Evolutionary conservation across 2,113 vertebrate species (phyloP).

Genomic region (Cyprinodon tularosa): DNA sequence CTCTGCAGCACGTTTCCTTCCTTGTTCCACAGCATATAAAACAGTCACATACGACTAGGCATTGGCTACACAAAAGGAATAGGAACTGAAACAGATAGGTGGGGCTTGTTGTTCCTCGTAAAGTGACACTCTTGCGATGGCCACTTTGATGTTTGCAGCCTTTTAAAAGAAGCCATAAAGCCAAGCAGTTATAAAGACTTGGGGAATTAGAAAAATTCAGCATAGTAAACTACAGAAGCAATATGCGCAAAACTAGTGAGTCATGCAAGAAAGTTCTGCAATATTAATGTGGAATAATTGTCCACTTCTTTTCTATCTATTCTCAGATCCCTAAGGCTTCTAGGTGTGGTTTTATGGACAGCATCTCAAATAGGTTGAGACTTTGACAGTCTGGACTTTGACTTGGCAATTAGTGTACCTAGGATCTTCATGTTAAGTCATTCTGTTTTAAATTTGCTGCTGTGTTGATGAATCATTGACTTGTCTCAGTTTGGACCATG

Average conservation of each 20-base stretch:
- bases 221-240: not conserved
- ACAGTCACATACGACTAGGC: slow-evolving; percentile 38
- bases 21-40: slow-evolving; percentile 42
- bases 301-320: too few species aligned
- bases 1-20: slow-evolving; percentile 69
- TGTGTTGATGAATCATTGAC: not conserved
- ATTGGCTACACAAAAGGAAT: slow-evolving; percentile 24
- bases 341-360: not conserved
- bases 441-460: not conserved
- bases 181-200: not conserved
- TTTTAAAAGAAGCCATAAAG: not conserved
- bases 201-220: not conserved
- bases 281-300: not conserved
- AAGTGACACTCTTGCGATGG: not conserved
- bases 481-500: not conserved
- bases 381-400: not conserved
- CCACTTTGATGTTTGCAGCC: not conserved
- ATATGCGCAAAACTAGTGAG: not conserved
- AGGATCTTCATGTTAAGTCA: too few species aligned
- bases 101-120: slow-evolving; percentile 1
- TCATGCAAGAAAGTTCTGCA: not conserved
- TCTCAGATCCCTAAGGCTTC: too few species aligned
- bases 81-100: slow-evolving; percentile 32
- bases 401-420: not conserved
- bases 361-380: not conserved